A percentile compares a stretch with the other conserved stretches of the same genome.
Conservation (phyloP, 2,113 vertebrate genomes). For the Camelus bactrianus region DNA sequence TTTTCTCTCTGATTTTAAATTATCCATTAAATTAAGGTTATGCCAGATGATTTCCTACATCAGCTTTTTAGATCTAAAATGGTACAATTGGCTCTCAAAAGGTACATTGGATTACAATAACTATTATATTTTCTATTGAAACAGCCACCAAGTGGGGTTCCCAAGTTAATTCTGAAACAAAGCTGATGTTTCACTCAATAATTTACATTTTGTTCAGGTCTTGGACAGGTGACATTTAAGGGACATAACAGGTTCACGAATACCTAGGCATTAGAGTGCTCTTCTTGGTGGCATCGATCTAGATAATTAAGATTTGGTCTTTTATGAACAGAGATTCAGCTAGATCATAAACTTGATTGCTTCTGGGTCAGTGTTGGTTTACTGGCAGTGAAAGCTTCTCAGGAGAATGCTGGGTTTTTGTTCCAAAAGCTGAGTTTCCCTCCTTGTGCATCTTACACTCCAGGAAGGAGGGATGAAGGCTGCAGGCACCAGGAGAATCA, state of each 20-base stretch:
- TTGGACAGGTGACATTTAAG: background rate
- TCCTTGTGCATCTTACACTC: accelerated
- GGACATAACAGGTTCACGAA: background rate
- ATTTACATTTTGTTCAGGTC: background rate
- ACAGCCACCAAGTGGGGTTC: background rate
- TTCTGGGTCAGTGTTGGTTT: no score
- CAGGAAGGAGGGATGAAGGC: background rate
- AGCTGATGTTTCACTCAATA: background rate
- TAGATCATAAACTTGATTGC: background rate
- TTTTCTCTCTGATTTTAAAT: background rate
- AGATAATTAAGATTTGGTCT: background rate
- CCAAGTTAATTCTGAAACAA: background rate
- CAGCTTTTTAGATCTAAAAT: background rate
- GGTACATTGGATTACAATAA: accelerated
- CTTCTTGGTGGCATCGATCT: background rate
- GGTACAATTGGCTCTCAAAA: background rate
- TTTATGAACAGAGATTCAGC: background rate
- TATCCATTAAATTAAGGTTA: background rate
- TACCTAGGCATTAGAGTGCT: background rate
- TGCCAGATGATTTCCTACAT: background rate
- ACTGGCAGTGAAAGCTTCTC: background rate
- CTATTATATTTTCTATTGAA: background rate
- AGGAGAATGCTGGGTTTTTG: background rate
- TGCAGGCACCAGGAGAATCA: accelerated
- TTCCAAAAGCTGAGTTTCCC: background rate